Percentiles rank a stretch among this genome's conserved stretches.
Conservation (phyloP, 1,140 invertebrate genomes). For the Tyrophagus putrescentiae region DNA sequence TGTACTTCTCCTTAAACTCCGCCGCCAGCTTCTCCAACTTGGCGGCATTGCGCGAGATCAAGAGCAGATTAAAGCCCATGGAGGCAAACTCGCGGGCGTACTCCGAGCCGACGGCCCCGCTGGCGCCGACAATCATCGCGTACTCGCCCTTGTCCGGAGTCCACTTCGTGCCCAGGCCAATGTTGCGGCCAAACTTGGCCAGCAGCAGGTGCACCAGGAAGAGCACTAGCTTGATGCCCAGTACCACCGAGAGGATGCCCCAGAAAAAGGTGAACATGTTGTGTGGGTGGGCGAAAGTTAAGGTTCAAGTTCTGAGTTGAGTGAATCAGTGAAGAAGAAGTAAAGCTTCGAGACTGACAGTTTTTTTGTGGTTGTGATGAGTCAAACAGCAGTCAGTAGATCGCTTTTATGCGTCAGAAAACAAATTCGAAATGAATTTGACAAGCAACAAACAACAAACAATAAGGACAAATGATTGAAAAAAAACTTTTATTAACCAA, state of each 20-base stretch:
- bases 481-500: no score
- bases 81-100: conserved; percentile 65
- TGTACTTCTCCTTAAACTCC: conserved; percentile 5
- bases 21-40: conserved; percentile 38
- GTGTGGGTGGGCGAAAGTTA: no score
- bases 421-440: no score
- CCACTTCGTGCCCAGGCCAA: conserved; percentile 31
- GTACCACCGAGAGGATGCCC: neutral
- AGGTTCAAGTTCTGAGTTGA: no score
- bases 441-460: no score
- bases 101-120: conserved; percentile 77
- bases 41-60: conserved; percentile 65
- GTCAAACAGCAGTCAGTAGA: no score
- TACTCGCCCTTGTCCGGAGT: neutral
- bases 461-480: no score
- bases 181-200: conserved; percentile 25
- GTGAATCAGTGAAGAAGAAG: no score
- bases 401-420: no score
- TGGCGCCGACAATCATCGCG: conserved; percentile 64
- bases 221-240: neutral
- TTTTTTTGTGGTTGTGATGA: no score
- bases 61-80: conserved; percentile 63
- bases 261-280: no score
- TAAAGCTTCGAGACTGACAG: no score
- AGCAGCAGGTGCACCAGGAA: neutral